Evolutionary conservation across 2,888 invertebrate species (phyloP), one percentile per base, ranked within the genome.

Genomic region (Clusia tigrina): DNA sequence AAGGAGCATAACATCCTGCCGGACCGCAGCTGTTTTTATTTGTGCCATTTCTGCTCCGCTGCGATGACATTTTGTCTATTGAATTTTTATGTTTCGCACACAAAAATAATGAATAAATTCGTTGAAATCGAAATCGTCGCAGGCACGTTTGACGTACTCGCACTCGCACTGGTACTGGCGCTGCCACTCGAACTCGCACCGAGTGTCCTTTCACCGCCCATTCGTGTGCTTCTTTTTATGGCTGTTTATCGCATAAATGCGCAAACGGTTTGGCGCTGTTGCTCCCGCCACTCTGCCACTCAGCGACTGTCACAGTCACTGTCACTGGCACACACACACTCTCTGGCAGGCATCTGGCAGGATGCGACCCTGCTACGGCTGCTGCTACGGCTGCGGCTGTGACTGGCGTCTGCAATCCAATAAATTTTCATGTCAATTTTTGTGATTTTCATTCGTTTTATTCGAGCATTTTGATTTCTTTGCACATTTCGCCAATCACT

Each of bases 401-500:
- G 42, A 15, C 6, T 25, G 5, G 37, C 38, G 55, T 55, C 55
- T 55, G 22, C 1, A 55, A 55, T 20, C 20, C 55, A 55, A 55
- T 55, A 55, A 55, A 55, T 55, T 55, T 55, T 37, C 55, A 55
- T 55, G 32, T 55, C 55, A 55, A 38, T 37, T 55, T 55, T 55
- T 55, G 20, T 55, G 37, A 38, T 55, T 55, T 48, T n/a, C 6
- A 25, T 48, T 58, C 12, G 51, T 20, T n/a, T n/a, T n/a, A n/a
- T n/a, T n/a, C n/a, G n/a, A 5, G 20, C 48, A 18, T 51, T 48
- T 58, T 58, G 42, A 42, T 42, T 24, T 57, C 15, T 9, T 32
- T 2, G 3, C 55, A 10, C 37, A 55, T n/a, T n/a, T n/a, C n/a
- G n/a, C n/a, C n/a, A n/a, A n/a, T n/a, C n/a, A n/a, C n/a, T n/a